Conservation (phyloP, 1,140 invertebrate genomes). For the Pararge aegeria region DNA sequence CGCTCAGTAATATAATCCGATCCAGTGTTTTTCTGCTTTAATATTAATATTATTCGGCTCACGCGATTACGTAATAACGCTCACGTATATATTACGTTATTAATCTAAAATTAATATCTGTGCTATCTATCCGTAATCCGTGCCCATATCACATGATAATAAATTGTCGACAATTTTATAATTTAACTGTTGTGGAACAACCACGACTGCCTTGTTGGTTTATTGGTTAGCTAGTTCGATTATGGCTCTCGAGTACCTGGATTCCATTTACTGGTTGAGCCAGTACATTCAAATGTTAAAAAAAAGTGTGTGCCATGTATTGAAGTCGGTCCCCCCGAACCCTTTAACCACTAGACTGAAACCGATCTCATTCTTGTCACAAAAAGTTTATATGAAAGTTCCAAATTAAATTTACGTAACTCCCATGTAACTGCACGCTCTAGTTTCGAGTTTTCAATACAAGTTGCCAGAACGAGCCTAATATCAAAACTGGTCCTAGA, state of each 20-base stretch:
- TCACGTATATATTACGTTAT: not conserved
- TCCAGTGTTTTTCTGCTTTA: not conserved
- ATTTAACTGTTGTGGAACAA: too few species aligned
- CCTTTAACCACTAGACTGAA: too few species aligned
- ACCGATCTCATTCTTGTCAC: too few species aligned
- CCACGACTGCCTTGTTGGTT: too few species aligned
- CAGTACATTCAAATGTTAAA: too few species aligned
- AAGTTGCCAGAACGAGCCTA: conserved; percentile 16
- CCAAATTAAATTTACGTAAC: conserved; percentile 5
- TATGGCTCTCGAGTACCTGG: too few species aligned
- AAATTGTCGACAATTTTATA: too few species aligned
- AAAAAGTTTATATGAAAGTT: not conserved
- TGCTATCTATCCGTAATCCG: not conserved
- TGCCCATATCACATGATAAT: not conserved
- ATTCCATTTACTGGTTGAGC: too few species aligned
- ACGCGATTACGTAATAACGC: not conserved
- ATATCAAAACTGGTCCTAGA: conserved; percentile 30
- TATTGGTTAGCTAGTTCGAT: too few species aligned
- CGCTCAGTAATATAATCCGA: not conserved
- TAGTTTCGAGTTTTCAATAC: conserved; percentile 15
- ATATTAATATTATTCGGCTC: not conserved
- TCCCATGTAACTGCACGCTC: not conserved
- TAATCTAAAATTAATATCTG: conserved; percentile 1
- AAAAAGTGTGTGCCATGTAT: too few species aligned
- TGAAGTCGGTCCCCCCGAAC: too few species aligned